These are phyloP conservation scores for Blera fallax DNA, from an alignment of 2,888 invertebrate genomes.

Conservation along the genomic window DNA sequence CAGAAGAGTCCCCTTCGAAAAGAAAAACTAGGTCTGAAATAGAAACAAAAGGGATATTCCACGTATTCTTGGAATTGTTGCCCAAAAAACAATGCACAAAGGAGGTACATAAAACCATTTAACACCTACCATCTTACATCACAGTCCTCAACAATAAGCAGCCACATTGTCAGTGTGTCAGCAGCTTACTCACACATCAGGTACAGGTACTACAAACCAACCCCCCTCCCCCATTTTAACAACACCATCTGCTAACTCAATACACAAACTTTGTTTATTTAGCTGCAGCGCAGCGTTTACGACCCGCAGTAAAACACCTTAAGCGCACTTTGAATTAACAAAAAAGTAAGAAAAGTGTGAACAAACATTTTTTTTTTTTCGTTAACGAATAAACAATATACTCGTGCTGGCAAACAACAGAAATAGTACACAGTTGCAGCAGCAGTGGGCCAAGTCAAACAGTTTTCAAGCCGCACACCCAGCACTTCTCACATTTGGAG, in stretches of 20 bases:
- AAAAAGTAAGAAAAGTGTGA: background rate
- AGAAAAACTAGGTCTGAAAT: no score
- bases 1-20: no score
- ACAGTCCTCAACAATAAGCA: background rate
- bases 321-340: background rate
- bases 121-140: background rate
- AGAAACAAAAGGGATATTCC: no score
- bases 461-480: background rate
- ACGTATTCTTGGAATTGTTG: no score
- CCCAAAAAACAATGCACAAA: no score
- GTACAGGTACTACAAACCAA: no score
- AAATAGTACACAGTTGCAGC: slow-evolving; percentile 21
- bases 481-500: no score
- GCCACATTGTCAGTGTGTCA: background rate
- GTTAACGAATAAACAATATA: slow-evolving; percentile 17
- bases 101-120: background rate
- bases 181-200: background rate
- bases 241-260: background rate
- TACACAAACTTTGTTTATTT: slow-evolving; percentile 19
- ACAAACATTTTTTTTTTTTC: slow-evolving; percentile 16
- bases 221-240: background rate
- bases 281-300: slow-evolving; percentile 28
- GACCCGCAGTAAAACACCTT: slow-evolving; percentile 13
- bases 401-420: background rate
- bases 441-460: background rate